Evolutionary conservation across 2,797 vertebrate species (phyloP), one percentile per base, ranked within the genome.

Genomic region (Sebastes wilsoni): DNA sequence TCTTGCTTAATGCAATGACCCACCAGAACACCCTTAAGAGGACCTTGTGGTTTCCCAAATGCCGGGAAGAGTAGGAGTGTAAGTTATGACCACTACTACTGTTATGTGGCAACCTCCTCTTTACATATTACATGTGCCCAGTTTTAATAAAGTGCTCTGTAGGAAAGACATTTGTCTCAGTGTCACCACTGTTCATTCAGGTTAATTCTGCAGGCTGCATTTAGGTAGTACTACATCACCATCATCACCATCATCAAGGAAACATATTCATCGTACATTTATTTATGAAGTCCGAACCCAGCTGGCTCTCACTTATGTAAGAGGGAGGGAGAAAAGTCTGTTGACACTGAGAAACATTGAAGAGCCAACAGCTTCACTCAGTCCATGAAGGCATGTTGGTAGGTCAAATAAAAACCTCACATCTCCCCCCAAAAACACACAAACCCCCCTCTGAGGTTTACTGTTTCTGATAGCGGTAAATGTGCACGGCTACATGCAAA

Each of bases 81-180:
- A 10, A 55, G 13, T 52, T 62, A 13, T 71, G 69, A 70, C 78
- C 49, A 69, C 25, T 12, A n/a, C 36, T 62, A 59, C 64, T 70
- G 55, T 34, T 22, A 61, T 60, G 34, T 66, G 58, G 66, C 54
- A 62, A 74, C 72, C 79, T 84, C 72, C 79, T 74, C 56, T 78
- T 75, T 18, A 42, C 46, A 32, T 46, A 27, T 49, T 27, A 52
- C 32, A 52, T 0, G 2, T 1, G 11, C 25, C 66, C 13, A 10
- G 28, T 23, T 64, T 59, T 14, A 14, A 72, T 56, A 38, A 77
- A 28, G 13, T 5, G 36, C 27, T 23, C 11, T 72, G 30, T 38
- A 11, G n/a, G 32, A 69, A n/a, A 62, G 30, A 80, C 12, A 5
- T 71, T 27, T 59, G 7, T 80, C 27, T 32, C 61, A 20, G 8